Conservation (phyloP, 2,888 invertebrate genomes). For the Vesta saturnalis region DNA sequence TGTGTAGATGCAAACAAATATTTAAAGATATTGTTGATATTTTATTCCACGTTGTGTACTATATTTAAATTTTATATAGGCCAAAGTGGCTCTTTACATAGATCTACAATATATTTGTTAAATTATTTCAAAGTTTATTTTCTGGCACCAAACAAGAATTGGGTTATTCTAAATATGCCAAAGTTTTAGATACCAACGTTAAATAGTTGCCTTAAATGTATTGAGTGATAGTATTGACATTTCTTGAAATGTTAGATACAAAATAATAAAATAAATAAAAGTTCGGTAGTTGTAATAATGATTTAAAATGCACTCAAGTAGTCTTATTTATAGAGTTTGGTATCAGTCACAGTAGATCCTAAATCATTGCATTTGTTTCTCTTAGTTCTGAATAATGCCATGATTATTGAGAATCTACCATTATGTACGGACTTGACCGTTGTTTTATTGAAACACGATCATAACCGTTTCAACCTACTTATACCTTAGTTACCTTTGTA, state of each 20-base stretch:
- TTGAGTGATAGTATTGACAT: not conserved
- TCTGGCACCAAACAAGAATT: not conserved
- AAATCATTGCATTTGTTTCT: too few species aligned
- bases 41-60: not conserved
- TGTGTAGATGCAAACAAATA: not conserved
- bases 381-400: not conserved
- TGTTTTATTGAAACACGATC: not conserved
- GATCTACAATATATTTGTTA: slow-evolving; percentile 7
- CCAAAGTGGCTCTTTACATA: not conserved
- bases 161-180: not conserved
- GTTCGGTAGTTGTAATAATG: too few species aligned
- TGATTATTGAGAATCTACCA: not conserved
- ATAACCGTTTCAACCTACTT: not conserved
- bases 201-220: not conserved
- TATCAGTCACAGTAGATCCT: too few species aligned
- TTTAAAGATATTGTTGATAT: not conserved
- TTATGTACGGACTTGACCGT: too few species aligned
- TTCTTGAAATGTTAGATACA: not conserved
- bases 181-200: not conserved
- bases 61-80: slow-evolving; percentile 1
- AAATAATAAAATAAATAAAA: not conserved
- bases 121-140: not conserved
- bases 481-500: not conserved
- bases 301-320: too few species aligned
- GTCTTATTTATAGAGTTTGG: too few species aligned